Evolutionary conservation across 2,113 vertebrate species (phyloP).

Genomic region (Phodopus roborovskii): DNA sequence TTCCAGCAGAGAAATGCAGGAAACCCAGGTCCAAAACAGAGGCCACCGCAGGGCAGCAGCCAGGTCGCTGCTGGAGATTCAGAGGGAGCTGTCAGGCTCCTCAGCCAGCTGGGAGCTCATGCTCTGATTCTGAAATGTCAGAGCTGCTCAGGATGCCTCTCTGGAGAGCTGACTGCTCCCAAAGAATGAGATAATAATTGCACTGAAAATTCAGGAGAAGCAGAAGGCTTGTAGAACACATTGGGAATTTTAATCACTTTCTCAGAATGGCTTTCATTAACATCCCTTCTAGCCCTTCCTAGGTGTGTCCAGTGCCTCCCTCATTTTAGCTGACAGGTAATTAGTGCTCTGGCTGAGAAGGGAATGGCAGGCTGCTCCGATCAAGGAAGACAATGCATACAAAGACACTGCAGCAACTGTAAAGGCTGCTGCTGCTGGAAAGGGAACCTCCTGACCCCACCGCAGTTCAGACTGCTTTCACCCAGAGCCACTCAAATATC

Average conservation of each 20-base stretch:
- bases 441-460: neutral
- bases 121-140: constrained; percentile 72
- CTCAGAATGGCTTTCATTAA: constrained; percentile 76
- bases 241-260: constrained; percentile 77
- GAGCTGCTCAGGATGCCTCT: constrained; percentile 57
- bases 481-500: neutral
- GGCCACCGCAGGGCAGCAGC: neutral
- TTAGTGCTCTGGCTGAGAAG: constrained; percentile 50
- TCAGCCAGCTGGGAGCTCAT: neutral
- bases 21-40: neutral
- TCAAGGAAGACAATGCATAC: neutral
- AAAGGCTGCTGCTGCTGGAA: neutral
- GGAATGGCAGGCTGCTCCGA: neutral
- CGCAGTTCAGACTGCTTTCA: neutral
- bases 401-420: neutral
- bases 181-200: constrained; percentile 72
- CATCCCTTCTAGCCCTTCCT: constrained; percentile 44
- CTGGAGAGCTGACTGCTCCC: constrained; percentile 63
- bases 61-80: neutral
- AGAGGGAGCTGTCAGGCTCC: constrained; percentile 2
- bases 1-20: neutral
- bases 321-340: constrained; percentile 57
- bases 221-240: constrained; percentile 57
- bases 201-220: constrained; percentile 65
- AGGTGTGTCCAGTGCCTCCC: constrained; percentile 64